A percentile compares a stretch with the other conserved stretches of the same genome.
These are phyloP conservation scores for Drosophila parvula DNA, from an alignment of 1,140 invertebrate genomes.

Conservation along the genomic window DNA sequence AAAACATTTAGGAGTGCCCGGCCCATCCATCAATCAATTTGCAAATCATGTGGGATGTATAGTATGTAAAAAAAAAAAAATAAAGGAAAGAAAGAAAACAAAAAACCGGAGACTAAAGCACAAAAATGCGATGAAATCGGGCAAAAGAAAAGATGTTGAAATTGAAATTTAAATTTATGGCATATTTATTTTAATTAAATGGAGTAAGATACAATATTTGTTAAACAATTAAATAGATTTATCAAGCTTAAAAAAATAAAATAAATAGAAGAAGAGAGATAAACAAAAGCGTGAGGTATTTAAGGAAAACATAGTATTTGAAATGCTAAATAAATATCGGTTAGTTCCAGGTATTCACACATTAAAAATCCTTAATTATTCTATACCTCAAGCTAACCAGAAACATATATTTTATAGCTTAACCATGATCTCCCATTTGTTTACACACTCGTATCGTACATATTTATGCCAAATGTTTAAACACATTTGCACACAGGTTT, in stretches of 20 bases:
- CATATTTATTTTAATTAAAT: constrained; percentile 2
- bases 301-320: background rate
- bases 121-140: background rate
- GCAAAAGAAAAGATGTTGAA: constrained; percentile 38
- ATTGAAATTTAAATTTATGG: background rate
- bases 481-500: constrained; percentile 31
- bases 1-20: constrained; percentile 63
- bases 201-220: background rate
- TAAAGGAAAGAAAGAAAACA: constrained; percentile 11
- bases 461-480: constrained; percentile 21
- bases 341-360: background rate
- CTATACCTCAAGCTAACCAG: background rate
- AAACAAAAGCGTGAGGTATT: background rate
- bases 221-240: background rate
- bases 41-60: constrained; percentile 65
- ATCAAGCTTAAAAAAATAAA: background rate
- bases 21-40: constrained; percentile 72
- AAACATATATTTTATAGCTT: constrained; percentile 1
- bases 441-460: constrained; percentile 1
- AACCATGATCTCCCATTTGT: background rate
- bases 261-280: background rate
- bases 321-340: background rate
- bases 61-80: constrained; percentile 21
- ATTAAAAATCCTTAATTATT: background rate
- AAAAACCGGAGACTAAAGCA: constrained; percentile 9